Conservation (phyloP, 1,140 invertebrate species). For the Drosophila neocordata region DNA sequence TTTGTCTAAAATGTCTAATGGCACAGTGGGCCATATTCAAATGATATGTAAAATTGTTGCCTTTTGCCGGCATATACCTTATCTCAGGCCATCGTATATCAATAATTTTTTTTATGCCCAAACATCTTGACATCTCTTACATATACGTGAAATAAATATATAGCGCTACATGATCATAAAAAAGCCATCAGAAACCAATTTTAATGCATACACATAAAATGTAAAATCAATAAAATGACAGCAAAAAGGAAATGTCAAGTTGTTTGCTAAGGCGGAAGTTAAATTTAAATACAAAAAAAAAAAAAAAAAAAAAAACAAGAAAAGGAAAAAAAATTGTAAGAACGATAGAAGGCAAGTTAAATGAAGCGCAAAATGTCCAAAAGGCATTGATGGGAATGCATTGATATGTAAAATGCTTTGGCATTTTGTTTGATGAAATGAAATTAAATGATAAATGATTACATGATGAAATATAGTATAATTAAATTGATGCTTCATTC, state of each 20-base stretch:
- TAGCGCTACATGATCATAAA: constrained; percentile 61
- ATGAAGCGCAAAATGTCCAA: constrained; percentile 72
- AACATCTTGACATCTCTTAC: neutral
- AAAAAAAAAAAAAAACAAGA: neutral
- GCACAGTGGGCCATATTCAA: constrained; percentile 23
- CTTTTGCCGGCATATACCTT: neutral
- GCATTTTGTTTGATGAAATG: constrained; percentile 70
- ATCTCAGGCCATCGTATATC: neutral
- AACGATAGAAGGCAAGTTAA: constrained; percentile 54
- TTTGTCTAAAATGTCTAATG: constrained; percentile 62
- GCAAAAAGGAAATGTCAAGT: constrained; percentile 5
- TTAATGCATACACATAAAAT: constrained; percentile 64
- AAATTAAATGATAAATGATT: constrained; percentile 64
- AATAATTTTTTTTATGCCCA: constrained; percentile 5
- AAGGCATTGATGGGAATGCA: constrained; percentile 54
- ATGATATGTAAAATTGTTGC: neutral
- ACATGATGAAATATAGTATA: constrained; percentile 7
- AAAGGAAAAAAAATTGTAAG: constrained; percentile 4
- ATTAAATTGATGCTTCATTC: constrained; percentile 12
- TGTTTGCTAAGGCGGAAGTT: constrained; percentile 7
- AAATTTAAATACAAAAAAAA: neutral
- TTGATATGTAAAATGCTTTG: constrained; percentile 75
- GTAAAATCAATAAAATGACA: constrained; percentile 72
- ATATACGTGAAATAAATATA: constrained; percentile 62
- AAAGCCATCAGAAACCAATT: constrained; percentile 74